Base-by-base conservation (phyloP, 1,140 invertebrate species). In the Musca vetustissima region DNA sequence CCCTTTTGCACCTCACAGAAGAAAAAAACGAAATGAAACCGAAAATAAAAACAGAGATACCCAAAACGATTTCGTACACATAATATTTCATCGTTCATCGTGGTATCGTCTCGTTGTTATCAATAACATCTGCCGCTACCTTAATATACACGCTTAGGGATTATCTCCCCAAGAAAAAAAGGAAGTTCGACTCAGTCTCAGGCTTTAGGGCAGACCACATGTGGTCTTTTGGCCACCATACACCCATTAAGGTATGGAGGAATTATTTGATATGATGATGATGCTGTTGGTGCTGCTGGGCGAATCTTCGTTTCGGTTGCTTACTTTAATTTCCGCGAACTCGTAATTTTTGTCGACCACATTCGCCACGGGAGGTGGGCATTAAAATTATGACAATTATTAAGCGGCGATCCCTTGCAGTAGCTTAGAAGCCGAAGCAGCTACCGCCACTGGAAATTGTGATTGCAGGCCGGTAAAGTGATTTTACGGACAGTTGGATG, bases 381-480 rank as follows among this genome's bases (percentile, higher is more conserved):
- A 79, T 72, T 79, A 68, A 76, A 72, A 76, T 75, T 79, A 79
- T 79, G 77, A 79, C 77, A 79, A 79, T 79, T 77, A 79, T 79
- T 75, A 77, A 72, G 65, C 52, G 75, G 73, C 74, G n/a, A n/a
- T n/a, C n/a, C 69, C 69, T 73, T 69, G 72, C 61, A 68, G 67
- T 64, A 47, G 61, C 32, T n/a, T 32, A 28, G n/a, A n/a, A n/a
- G n/a, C n/a, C n/a, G n/a, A n/a, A n/a, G 72, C 47, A 47, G 61
- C 32, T n/a, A 48, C 6, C 55, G 55, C 55, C 55, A 59, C 55
- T 28, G 55, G 32, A 28, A 59, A 59, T 59, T 32, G 25, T 32
- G 17, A 32, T 59, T 59, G 14, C 17, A 28, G 24, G 24, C 25
- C n/a, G n/a, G n/a, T n/a, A n/a, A n/a, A n/a, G n/a, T n/a, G 8